Base-by-base conservation (phyloP, 2,888 invertebrate species). In the Hemicrepidius hirtus region DNA sequence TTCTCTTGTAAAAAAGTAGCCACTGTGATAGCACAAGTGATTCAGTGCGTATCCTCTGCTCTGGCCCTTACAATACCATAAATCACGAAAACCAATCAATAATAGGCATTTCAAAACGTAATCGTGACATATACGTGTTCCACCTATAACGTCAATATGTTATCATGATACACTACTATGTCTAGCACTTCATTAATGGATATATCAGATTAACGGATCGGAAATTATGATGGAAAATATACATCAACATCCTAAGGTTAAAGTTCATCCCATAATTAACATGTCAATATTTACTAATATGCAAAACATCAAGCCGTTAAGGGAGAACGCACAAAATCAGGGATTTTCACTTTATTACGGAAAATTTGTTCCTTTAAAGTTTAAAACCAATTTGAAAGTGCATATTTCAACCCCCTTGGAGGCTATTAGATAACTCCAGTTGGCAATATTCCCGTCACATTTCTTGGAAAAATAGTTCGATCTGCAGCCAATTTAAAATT, bases 141-240 rank as follows among this genome's bases (percentile, higher is more conserved):
- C n/a, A 50, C 16, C 32, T 53, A 12, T 16, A 18, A 57, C 32
- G n/a, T 10, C 53, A 53, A 53, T 28, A 32, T 12, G 28, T 53
- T 53, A 53, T 28, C 53, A 5, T 28, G 53, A 53, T 57, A 20
- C 40, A 37, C 40, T 37, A 40, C 20, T 12, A 40, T 57, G 57
- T 37, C 40, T 37, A 57, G 57, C 57, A 57, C 35, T 57, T 57
- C 40, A 57, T 57, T 57, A 57, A 57, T 57, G 20, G 20, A 9
- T 37, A 37, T 57, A 37, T 57, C 40, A 57, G 35, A 57, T 57
- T 57, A 57, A 37, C 57, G 9, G 40, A 5, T 37, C 57, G 57
- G 57, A 57, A 37, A 57, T 37, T 57, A 40, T 57, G 37, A 57
- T 57, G 37, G 57, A 57, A 57, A 57, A 40, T 13, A 53, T 53